Evolutionary conservation across 2,113 vertebrate species (phyloP).

Genomic region (Stomatorhinus ivindoensis): DNA sequence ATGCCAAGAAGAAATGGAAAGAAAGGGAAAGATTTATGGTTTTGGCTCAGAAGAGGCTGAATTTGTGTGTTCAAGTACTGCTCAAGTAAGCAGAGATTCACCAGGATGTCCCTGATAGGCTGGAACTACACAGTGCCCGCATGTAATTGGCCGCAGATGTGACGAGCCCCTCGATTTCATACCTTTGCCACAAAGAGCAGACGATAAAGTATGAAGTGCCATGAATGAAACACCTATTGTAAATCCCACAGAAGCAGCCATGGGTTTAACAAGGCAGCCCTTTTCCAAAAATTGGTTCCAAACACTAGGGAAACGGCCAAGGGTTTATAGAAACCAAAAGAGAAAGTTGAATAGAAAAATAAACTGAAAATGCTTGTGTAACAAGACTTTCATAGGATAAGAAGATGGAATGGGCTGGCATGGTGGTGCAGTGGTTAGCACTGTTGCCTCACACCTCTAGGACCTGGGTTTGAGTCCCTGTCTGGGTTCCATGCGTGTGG

Average conservation of each 20-base stretch:
- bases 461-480: too few species aligned
- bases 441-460: too few species aligned
- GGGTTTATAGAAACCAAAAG: neutral
- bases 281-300: neutral
- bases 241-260: neutral
- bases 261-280: neutral
- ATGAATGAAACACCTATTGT: neutral
- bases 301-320: neutral
- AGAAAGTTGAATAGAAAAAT: neutral
- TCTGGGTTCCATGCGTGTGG: too few species aligned
- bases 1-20: neutral
- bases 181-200: neutral
- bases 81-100: neutral
- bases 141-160: neutral
- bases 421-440: too few species aligned
- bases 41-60: neutral
- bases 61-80: neutral
- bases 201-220: neutral
- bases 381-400: neutral
- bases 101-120: neutral
- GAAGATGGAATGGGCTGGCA: too few species aligned
- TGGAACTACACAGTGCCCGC: neutral
- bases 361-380: neutral
- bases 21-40: neutral
- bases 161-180: neutral